Conservation (phyloP, 2,888 invertebrate genomes). For the Drosophila parthenogenetica region DNA sequence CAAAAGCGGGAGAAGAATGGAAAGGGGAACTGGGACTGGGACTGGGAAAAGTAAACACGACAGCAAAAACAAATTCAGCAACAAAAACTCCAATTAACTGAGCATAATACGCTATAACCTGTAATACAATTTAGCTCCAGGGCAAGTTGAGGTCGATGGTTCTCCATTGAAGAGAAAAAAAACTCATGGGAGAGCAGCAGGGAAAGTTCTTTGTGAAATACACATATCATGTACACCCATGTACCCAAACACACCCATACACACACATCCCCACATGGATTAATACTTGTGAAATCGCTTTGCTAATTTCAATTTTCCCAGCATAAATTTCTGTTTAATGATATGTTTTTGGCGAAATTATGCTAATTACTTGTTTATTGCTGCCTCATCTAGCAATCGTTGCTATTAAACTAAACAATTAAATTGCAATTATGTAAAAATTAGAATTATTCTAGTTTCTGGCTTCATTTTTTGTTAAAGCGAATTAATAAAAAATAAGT, state of each 20-base stretch:
- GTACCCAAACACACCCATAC: not conserved
- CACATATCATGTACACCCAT: not conserved
- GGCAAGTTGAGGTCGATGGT: constrained; percentile 2
- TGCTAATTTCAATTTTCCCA: constrained; percentile 23
- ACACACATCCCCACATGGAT: constrained; percentile 11
- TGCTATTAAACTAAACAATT: not conserved
- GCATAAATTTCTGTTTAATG: constrained; percentile 14
- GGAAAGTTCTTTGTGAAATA: not conserved
- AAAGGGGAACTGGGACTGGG: no score
- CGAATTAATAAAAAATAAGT: no score
- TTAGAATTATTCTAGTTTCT: not conserved
- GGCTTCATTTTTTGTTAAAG: no score
- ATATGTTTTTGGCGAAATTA: not conserved
- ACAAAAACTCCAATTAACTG: constrained; percentile 66
- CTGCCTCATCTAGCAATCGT: not conserved
- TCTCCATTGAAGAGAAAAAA: not conserved
- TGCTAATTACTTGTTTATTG: not conserved
- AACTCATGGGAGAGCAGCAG: not conserved
- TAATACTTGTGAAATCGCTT: not conserved
- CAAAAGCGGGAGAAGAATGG: no score
- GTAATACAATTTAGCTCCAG: constrained; percentile 41
- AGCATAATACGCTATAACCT: constrained; percentile 49
- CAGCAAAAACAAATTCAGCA: constrained; percentile 25
- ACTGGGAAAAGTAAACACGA: not conserved
- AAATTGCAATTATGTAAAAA: not conserved